Evolutionary conservation across 1,140 invertebrate species (phyloP).

Genomic region (Atta texana): DNA sequence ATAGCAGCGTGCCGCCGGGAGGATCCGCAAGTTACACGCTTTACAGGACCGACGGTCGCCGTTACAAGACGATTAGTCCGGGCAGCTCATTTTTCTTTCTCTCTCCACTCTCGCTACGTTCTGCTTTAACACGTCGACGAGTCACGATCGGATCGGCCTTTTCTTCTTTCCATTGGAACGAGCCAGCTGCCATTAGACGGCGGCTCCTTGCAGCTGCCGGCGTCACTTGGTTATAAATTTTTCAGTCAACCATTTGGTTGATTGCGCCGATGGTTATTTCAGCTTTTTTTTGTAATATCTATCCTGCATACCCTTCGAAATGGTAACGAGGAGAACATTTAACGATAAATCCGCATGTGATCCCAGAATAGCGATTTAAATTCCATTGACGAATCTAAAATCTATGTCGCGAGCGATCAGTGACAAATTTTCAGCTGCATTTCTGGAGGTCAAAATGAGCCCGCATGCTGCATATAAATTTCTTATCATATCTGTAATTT

Average conservation of each 20-base stretch:
- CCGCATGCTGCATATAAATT: constrained; percentile 42
- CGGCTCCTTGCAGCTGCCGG: constrained; percentile 52
- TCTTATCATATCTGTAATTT: constrained; percentile 51
- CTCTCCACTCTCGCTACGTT: constrained; percentile 25
- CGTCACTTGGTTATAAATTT: constrained; percentile 58
- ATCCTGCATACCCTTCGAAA: neutral
- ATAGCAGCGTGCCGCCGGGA: neutral
- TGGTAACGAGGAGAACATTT: constrained; percentile 1
- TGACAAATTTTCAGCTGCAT: neutral
- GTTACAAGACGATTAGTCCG: constrained; percentile 59
- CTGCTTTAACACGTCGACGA: constrained; percentile 58
- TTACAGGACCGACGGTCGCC: constrained; percentile 25
- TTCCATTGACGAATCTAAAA: neutral
- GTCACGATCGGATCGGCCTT: constrained; percentile 60
- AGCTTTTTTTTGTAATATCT: neutral
- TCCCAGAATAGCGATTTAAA: constrained; percentile 34
- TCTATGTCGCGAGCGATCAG: neutral
- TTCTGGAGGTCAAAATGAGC: constrained; percentile 44
- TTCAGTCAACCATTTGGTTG: constrained; percentile 43
- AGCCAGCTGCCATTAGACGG: constrained; percentile 58
- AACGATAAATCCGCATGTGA: constrained; percentile 3
- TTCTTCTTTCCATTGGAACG: constrained; percentile 34
- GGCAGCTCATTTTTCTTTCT: constrained; percentile 35
- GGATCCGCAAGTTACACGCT: constrained; percentile 51
- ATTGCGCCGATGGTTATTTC: constrained; percentile 5